Percentiles rank a stretch among this genome's conserved stretches.
phyloP scores from a whole-genome alignment of 2,888 invertebrate genomes.

The Leucophenga montana region DNA sequence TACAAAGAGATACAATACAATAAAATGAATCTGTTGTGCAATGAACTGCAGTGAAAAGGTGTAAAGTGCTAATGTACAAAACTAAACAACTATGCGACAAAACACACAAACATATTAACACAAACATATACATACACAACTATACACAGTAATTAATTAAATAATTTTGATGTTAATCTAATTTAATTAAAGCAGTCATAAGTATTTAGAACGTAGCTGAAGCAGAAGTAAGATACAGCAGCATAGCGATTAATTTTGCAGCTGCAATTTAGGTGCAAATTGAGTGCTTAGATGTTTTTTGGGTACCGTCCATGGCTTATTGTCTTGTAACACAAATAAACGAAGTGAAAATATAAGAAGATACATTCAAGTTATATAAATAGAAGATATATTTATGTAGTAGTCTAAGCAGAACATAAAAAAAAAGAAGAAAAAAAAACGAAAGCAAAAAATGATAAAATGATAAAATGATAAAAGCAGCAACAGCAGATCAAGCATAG shows the following conservation, averaged over 20 bases:
- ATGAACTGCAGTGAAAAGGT: too few species aligned
- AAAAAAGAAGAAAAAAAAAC: too few species aligned
- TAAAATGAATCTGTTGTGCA: too few species aligned
- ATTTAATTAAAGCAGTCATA: neutral
- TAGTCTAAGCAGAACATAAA: too few species aligned
- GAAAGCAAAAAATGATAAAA: too few species aligned
- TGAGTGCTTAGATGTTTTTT: slow-evolving; percentile 35
- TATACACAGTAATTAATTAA: neutral
- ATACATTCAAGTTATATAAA: neutral
- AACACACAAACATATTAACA: too few species aligned
- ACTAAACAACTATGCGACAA: too few species aligned
- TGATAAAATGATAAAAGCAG: neutral
- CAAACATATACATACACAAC: too few species aligned
- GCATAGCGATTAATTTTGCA: neutral
- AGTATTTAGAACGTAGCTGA: neutral
- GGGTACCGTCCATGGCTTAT: slow-evolving; percentile 73
- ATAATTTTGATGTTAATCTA: neutral
- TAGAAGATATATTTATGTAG: neutral
- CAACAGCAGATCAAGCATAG: neutral
- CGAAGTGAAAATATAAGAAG: too few species aligned
- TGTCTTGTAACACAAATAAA: slow-evolving; percentile 40
- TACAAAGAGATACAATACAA: too few species aligned
- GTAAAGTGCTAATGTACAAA: too few species aligned
- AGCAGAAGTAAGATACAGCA: neutral
- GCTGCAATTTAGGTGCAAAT: slow-evolving; percentile 24